Evolutionary conservation across 2,888 invertebrate genomes (phyloP), one percentile per base, ranked within the genome.

Genomic region (Ischnura elegans): DNA sequence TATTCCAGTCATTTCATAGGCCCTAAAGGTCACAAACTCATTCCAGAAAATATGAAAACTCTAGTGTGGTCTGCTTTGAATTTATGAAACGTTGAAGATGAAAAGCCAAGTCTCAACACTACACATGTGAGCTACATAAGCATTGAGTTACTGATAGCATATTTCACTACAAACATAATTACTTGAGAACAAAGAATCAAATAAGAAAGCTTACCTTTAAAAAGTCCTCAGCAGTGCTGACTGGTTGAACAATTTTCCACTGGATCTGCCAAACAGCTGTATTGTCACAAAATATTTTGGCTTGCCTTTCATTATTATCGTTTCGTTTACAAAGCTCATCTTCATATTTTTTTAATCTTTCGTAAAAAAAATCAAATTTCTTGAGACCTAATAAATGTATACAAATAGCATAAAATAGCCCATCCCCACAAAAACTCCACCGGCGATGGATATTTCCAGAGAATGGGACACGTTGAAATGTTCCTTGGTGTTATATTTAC

Each of bases 401-500:
- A 90, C 90, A 90, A 90, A 90, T 90, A 61, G 90, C 90, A 90
- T 90, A 90, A 61, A 90, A 66, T 90, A 90, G 87, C 66, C 61
- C 45, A 42, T 61, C 55, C 45, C 43, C 25, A 25, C 13, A 61
- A 43, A 36, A 61, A 90, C 90, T 90, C 55, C 43, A 43, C 55
- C 29, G 16, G 36, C 25, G 5, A 76, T 36, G 36, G 76, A 76
- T 13, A 76, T 76, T 76, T 76, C 36, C 36, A 76, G 76, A 76
- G 76, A 76, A 61, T 66, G 36, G 90, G 61, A 55, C 90, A 90
- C 42, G 61, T 61, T 51, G 61, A 90, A 90, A 61, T 90, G 90
- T 90, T 90, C 55, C 90, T 90, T 90, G 90, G 90, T 90, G 90
- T 90, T 90, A 90, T 90, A 66, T 90, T 90, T 90, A 90, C 90